Conservation (phyloP, 2,797 vertebrate genomes). For the Carcharodon carcharias region DNA sequence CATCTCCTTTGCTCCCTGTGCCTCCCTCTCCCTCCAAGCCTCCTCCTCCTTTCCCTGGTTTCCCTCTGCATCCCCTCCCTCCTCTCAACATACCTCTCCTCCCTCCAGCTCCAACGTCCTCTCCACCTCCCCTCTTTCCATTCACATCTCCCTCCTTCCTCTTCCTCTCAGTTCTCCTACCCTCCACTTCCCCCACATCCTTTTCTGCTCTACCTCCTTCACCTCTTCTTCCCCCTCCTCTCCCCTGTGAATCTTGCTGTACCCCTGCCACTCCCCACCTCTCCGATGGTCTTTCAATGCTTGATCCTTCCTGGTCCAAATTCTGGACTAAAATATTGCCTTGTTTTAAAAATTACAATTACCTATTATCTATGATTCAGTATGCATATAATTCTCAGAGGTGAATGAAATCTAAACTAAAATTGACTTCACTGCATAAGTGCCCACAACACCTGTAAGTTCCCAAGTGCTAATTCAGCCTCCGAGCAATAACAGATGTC, state of each 20-base stretch:
- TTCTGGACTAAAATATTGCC: background rate
- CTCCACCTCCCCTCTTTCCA: background rate
- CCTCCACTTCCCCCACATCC: background rate
- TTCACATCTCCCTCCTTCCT: accelerated
- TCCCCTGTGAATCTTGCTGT: too few species aligned
- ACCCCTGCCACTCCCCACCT: too few species aligned
- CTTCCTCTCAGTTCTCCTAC: too few species aligned
- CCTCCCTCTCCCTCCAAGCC: background rate
- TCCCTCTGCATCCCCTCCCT: too few species aligned
- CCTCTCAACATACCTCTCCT: background rate
- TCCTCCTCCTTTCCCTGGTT: background rate
- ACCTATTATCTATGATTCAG: background rate
- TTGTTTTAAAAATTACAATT: background rate
- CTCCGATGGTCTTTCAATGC: background rate
- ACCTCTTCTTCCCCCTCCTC: background rate
- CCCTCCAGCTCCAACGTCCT: too few species aligned
- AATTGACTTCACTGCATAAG: background rate
- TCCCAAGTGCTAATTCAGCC: background rate
- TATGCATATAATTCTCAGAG: background rate
- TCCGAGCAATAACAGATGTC: background rate
- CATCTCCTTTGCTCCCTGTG: background rate
- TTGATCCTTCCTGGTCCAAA: background rate
- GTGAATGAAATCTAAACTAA: background rate
- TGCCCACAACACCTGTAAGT: background rate
- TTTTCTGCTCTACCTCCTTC: background rate